These are phyloP conservation scores for Tenrec ecaudatus DNA, from an alignment of 2,113 vertebrate species.

Conservation along the genomic window DNA sequence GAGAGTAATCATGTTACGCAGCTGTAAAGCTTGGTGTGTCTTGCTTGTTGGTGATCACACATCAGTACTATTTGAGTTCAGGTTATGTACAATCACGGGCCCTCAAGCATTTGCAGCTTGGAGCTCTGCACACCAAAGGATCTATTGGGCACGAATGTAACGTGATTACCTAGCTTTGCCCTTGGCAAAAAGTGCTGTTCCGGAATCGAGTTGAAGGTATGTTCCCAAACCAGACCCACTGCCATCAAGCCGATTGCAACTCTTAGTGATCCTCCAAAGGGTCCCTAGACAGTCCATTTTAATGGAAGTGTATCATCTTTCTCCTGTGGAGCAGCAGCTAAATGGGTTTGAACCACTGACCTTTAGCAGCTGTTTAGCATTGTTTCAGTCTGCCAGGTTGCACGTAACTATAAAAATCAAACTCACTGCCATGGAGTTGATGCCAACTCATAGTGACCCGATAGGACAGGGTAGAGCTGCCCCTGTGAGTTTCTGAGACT, in stretches of 20 bases:
- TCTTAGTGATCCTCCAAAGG: too few species aligned
- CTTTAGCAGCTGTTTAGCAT: too few species aligned
- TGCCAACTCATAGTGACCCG: too few species aligned
- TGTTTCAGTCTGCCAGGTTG: not conserved
- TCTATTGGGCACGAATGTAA: not conserved
- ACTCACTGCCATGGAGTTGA: too few species aligned
- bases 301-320: too few species aligned
- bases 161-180: not conserved
- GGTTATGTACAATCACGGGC: not conserved
- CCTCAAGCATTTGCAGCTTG: too few species aligned
- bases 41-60: slow-evolving; percentile 23
- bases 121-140: not conserved
- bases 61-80: not conserved
- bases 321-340: too few species aligned
- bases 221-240: not conserved
- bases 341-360: too few species aligned
- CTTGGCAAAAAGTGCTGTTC: slow-evolving; percentile 7
- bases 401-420: not conserved
- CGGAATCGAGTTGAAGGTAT: slow-evolving; percentile 31
- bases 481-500: too few species aligned
- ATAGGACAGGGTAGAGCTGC: too few species aligned
- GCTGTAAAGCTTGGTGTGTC: not conserved
- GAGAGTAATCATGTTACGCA: not conserved
- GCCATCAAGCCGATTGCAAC: too few species aligned
- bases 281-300: too few species aligned